Evolutionary conservation across 1,140 invertebrate species (phyloP).

Genomic region (Drosophila auraria): DNA sequence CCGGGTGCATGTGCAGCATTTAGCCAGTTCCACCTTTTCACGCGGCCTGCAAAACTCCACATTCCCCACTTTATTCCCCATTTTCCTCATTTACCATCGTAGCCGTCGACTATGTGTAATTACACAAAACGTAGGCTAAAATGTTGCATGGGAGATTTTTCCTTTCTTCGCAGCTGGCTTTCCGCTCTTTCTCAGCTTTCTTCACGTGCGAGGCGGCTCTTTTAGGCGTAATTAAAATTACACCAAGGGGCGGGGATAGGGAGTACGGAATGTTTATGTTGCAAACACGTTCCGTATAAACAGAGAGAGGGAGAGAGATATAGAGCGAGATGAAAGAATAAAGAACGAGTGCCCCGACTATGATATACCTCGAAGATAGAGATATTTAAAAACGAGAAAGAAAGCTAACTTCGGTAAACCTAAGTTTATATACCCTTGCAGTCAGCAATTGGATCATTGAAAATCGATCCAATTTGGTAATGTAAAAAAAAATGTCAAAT

Average conservation of each 20-base stretch:
- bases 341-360: background rate
- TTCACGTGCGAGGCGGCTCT: constrained; percentile 66
- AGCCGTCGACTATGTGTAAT: constrained; percentile 53
- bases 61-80: constrained; percentile 3
- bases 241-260: constrained; percentile 19
- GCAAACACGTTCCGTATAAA: constrained; percentile 76
- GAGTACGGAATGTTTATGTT: constrained; percentile 67
- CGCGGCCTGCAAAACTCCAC: constrained; percentile 42
- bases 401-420: too few species aligned
- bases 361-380: background rate
- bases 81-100: too few species aligned
- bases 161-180: constrained; percentile 32
- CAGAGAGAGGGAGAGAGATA: constrained; percentile 12
- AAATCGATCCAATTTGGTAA: too few species aligned
- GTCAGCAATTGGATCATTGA: too few species aligned
- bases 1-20: constrained; percentile 75
- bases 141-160: constrained; percentile 55
- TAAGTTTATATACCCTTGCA: too few species aligned
- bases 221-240: constrained; percentile 83
- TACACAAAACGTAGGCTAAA: constrained; percentile 56
- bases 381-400: too few species aligned
- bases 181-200: constrained; percentile 54
- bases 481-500: too few species aligned
- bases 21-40: constrained; percentile 64
- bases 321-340: background rate